These are phyloP conservation scores for Premnoplex brunnescens DNA, from an alignment of 2,797 vertebrate species.

Conservation along the genomic window DNA sequence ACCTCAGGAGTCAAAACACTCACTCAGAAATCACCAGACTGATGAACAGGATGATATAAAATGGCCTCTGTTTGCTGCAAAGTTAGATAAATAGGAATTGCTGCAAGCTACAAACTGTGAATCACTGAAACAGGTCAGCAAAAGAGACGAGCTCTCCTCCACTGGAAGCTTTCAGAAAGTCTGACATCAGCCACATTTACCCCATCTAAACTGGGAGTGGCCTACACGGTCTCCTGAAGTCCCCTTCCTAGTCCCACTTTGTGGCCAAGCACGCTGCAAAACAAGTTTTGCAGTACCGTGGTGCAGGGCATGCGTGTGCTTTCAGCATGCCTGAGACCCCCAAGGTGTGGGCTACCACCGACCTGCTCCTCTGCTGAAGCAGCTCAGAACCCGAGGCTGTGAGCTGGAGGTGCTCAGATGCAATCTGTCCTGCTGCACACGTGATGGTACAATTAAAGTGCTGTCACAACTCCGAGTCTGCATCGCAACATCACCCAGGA, in stretches of 20 bases:
- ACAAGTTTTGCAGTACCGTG: not conserved
- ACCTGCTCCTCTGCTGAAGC: not conserved
- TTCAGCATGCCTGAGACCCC: not conserved
- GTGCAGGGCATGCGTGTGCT: fast-evolving
- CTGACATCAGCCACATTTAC: not conserved
- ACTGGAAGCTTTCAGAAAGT: not conserved
- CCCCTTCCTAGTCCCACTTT: not conserved
- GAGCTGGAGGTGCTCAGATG: not conserved
- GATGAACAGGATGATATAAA: not conserved
- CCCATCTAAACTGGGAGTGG: not conserved
- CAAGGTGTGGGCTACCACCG: not conserved
- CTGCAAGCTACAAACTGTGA: not conserved
- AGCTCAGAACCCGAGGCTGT: fast-evolving
- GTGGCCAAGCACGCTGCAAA: not conserved
- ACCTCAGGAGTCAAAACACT: not conserved
- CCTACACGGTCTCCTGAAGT: not conserved
- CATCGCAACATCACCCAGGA: not conserved
- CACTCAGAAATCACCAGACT: not conserved
- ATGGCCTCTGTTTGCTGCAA: not conserved
- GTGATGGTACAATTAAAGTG: not conserved
- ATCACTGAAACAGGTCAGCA: not conserved
- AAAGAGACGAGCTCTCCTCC: not conserved
- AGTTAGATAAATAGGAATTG: not conserved
- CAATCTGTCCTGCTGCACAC: not conserved
- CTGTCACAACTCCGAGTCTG: not conserved